phyloP scores from a whole-genome alignment of 2,888 invertebrate species.

The Crocallis elinguaria region DNA sequence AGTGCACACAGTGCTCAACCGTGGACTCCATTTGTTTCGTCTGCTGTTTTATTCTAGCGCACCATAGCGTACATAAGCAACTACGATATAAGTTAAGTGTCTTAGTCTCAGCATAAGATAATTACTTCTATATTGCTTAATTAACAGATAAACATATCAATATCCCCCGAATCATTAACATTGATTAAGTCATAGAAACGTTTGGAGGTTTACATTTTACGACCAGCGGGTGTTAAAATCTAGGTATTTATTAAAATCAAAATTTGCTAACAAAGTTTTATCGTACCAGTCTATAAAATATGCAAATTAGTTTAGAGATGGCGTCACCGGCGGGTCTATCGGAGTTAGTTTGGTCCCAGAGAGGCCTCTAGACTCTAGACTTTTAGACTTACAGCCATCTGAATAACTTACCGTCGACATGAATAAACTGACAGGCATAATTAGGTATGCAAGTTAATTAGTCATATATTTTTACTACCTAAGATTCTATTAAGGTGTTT shows the following conservation, averaged over 20 bases:
- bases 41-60: too few species aligned
- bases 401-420: not conserved
- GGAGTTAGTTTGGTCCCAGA: not conserved
- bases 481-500: too few species aligned
- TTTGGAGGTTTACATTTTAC: conserved; percentile 26
- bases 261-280: conserved; percentile 41
- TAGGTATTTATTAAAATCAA: conserved; percentile 35
- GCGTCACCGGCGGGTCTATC: conserved; percentile 36
- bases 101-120: too few species aligned
- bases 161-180: conserved; percentile 7
- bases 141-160: not conserved
- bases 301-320: conserved; percentile 38
- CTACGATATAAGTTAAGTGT: too few species aligned
- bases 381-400: not conserved
- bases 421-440: not conserved
- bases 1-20: too few species aligned
- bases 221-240: conserved; percentile 32
- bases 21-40: too few species aligned
- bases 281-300: conserved; percentile 46
- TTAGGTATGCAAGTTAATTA: too few species aligned
- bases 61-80: too few species aligned
- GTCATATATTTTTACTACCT: too few species aligned
- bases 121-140: not conserved
- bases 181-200: conserved; percentile 24
- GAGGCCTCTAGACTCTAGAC: not conserved